phyloP scores from a whole-genome alignment of 2,797 vertebrate species.

The Periophthalmus magnuspinnatus region DNA sequence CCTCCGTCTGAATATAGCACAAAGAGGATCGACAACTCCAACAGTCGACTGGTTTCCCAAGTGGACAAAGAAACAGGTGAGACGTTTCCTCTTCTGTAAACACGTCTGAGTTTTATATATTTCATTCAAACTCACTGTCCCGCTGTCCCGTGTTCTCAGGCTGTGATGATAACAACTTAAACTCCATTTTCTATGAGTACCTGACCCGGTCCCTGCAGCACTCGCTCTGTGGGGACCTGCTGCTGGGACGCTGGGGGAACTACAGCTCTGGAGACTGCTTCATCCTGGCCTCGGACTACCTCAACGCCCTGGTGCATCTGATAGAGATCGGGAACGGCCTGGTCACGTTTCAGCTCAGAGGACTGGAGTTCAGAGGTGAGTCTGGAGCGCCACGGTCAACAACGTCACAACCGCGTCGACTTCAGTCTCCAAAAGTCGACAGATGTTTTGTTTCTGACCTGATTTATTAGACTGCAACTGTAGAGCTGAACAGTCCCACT shows the following conservation, averaged over 20 bases:
- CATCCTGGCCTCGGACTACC: slow-evolving; percentile 98
- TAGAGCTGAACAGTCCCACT: too few relatives aligned
- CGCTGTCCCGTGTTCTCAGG: slow-evolving; percentile 68
- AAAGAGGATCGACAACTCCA: slow-evolving; percentile 97
- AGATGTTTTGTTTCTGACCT: neutral
- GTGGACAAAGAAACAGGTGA: slow-evolving; percentile 97
- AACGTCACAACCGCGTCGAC: neutral
- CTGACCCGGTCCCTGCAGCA: slow-evolving; percentile 96
- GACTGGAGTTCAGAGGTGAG: slow-evolving; percentile 97
- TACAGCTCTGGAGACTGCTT: slow-evolving; percentile 96
- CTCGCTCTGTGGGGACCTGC: slow-evolving; percentile 92
- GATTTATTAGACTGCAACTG: neutral
- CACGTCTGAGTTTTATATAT: neutral
- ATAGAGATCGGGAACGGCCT: slow-evolving; percentile 97
- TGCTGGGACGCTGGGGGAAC: slow-evolving; percentile 96
- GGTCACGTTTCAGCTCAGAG: slow-evolving; percentile 95
- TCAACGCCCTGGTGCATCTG: slow-evolving; percentile 97
- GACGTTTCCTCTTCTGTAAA: neutral
- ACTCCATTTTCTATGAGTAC: slow-evolving; percentile 99
- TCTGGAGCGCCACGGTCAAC: neutral
- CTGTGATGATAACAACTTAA: slow-evolving; percentile 97
- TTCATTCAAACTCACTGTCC: neutral
- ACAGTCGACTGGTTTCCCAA: slow-evolving; percentile 95
- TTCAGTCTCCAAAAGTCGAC: neutral
- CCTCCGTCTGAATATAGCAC: slow-evolving; percentile 76